Base-by-base conservation (phyloP, 30 jellyfish, hydroid and myxozoan species). In the Rhopilema esculentum region DNA sequence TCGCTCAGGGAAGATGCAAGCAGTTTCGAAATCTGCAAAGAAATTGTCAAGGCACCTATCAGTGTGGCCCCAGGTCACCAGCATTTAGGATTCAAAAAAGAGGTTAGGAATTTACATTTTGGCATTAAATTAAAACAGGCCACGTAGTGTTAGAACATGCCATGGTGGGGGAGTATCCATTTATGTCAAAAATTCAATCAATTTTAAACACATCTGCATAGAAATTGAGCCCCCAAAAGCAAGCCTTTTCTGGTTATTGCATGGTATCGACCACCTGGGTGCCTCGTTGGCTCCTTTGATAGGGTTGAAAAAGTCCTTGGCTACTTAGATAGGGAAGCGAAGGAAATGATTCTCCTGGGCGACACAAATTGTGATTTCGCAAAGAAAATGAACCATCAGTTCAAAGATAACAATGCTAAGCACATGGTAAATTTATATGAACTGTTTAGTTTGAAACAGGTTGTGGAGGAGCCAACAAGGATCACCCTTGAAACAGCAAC, bases 381-480 rank as follows among this genome's bases (percentile, higher is more conserved):
- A 30, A 23, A 20, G 33, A 78, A 28, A 32, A 16, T 64, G 8
- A 8, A 62, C 62, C 31, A 78, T 12, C 66, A 48, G 89, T 4
- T 30, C 15, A 78, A 28, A 19, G 88, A 57, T 61, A 78, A 78
- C 57, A 32, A 78, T 65, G 20, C 79, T 24, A 78, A 65, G 79
- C 79, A 80, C 69, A 64, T 80, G 57, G 28, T 9, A 27, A 63
- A 40, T 63, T 16, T 80, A 71, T 80, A 32, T 32, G 91, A 80
- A 51, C 49, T 80, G 27, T 80, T 80, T 68, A 80, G 74, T 7
- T 69, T 80, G 40, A 62, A 64, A 40, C 72, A 65, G 83, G 68
- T 80, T 30, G 15, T 80, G 23, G 91, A 80, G 32, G 83, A 69
- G 31, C 91, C 83, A 80, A 66, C 82, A n/a, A n/a, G n/a, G n/a